Evolutionary conservation across 2,888 invertebrate genomes (phyloP).

Genomic region (Chloromyia formosa): DNA sequence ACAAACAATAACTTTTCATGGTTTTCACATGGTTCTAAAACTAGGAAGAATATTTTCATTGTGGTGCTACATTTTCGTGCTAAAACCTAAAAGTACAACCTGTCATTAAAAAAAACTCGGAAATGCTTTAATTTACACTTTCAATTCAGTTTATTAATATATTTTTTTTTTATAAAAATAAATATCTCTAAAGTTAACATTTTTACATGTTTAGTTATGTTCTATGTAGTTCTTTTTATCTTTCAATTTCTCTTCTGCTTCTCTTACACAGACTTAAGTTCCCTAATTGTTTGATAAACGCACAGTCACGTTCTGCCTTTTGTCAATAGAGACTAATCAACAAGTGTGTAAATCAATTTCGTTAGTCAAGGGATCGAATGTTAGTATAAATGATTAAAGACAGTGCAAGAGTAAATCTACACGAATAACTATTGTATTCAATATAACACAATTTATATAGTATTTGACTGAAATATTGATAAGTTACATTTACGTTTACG

Average conservation of each 20-base stretch:
- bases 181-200: constrained; percentile 42
- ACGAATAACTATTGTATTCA: too few relatives aligned
- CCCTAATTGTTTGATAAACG: constrained; percentile 33
- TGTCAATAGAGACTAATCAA: constrained; percentile 21
- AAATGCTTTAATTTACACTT: neutral
- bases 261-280: constrained; percentile 35
- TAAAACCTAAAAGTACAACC: too few relatives aligned
- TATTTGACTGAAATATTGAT: too few relatives aligned
- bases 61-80: too few relatives aligned
- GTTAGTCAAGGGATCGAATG: neutral
- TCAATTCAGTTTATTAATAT: constrained; percentile 36
- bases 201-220: constrained; percentile 36
- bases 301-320: neutral
- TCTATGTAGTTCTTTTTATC: neutral
- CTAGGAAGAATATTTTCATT: too few relatives aligned
- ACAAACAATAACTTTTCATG: too few relatives aligned
- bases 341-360: constrained; percentile 12
- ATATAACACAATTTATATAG: too few relatives aligned
- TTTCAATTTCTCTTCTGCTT: neutral
- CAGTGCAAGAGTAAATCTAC: constrained; percentile 28
- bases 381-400: constrained; percentile 23
- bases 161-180: constrained; percentile 43
- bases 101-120: too few relatives aligned
- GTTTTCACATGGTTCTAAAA: too few relatives aligned
- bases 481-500: too few relatives aligned